phyloP scores from a whole-genome alignment of 2,888 invertebrate species.

The Lathronympha strigana region DNA sequence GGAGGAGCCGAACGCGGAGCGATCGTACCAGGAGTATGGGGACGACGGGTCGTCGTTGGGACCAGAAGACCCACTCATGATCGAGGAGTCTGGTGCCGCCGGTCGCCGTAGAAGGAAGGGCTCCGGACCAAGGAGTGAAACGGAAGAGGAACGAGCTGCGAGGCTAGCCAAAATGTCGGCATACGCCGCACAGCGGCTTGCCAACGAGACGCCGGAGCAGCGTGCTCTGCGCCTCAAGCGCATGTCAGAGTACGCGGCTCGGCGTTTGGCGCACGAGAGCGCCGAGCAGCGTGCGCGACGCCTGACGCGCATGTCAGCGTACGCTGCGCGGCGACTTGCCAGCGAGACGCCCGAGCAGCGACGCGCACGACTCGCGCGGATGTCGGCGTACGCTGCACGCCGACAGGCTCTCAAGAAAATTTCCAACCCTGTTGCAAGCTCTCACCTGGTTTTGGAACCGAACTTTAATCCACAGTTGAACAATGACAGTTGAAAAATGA shows the following conservation, averaged over 20 bases:
- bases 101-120: constrained; percentile 53
- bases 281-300: constrained; percentile 70
- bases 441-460: not conserved
- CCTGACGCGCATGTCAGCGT: constrained; percentile 75
- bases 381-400: constrained; percentile 76
- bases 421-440: constrained; percentile 13
- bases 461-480: constrained; percentile 11
- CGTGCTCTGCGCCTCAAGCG: constrained; percentile 67
- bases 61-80: constrained; percentile 56
- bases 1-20: constrained; percentile 42
- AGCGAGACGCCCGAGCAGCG: constrained; percentile 74
- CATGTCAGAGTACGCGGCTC: constrained; percentile 79
- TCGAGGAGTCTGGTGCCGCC: constrained; percentile 43
- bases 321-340: constrained; percentile 74
- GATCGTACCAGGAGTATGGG: constrained; percentile 42
- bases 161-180: constrained; percentile 77
- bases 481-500: constrained; percentile 43
- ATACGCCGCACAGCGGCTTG: constrained; percentile 74
- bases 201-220: constrained; percentile 73
- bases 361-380: constrained; percentile 64
- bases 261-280: constrained; percentile 68
- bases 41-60: constrained; percentile 48
- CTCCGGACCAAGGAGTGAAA: constrained; percentile 59
- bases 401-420: constrained; percentile 68
- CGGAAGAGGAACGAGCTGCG: constrained; percentile 64